Evolutionary conservation across 2,113 vertebrate genomes (phyloP), one percentile per base, ranked within the genome.

Genomic region (Halcyon malimbica): DNA sequence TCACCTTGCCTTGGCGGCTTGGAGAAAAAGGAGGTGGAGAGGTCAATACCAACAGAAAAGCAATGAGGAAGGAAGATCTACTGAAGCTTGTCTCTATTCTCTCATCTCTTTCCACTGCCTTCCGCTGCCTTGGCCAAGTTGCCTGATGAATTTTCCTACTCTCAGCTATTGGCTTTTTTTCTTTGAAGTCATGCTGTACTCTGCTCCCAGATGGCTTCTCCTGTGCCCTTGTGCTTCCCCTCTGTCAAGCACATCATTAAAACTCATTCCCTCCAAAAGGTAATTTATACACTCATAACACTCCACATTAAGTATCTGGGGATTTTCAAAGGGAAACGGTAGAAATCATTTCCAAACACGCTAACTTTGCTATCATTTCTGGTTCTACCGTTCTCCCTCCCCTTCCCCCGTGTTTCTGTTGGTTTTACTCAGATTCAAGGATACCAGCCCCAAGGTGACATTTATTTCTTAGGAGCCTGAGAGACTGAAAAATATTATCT

Each of bases 101-200:
- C 83, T 94, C 65, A 86, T 93, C 48, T 84, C 57, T 90, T 92
- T 94, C 86, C 83, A 89, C 69, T 75, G 88, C 87, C 85, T 95
- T 91, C 82, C 8, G 1, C 63, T 90, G 76, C 51, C 75, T 88
- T 68, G 69, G 95, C 96, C 83, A 93, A 64, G 86, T 13, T 81
- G 77, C 69, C 73, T 96, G 95, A 96, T 96, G 90, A 87, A 91
- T 97, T 96, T 96, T 93, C 92, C 96, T 97, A 57, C 69, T 87
- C 62, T 84, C 37, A 87, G 83, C 65, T 92, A 73, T 82, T 90
- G 83, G 39, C 39, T 89, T 87, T 95, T 93, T 93, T 75, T 56
- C 73, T 94, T 96, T 97, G 83, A 91, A 96, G 65, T 48, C 83
- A 48, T 39, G 15, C 90, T 84, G 53, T 75, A 73, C 44, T 90